Base-by-base conservation (phyloP, 2,113 vertebrate genomes). In the Pteropus alecto region DNA sequence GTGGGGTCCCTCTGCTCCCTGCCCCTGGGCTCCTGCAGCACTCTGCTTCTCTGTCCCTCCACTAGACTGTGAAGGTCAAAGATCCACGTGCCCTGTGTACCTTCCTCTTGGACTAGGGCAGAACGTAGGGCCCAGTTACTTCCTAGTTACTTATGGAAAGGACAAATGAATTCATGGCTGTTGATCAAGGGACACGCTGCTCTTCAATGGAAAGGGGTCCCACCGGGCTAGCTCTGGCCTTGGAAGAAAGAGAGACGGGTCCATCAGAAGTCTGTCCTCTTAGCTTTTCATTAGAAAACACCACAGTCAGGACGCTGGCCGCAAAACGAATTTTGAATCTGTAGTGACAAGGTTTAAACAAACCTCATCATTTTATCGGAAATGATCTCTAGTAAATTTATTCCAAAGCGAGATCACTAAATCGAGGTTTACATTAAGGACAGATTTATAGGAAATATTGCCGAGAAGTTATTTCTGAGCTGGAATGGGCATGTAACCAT, bases 1-100 rank as follows among this genome's bases (percentile, higher is more conserved):
- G 16, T 1, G 24, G 1, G 12, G 35, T 3, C 30, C 9, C 10
- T 67, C 77, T 2, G 2, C 1, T 4, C 4, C 15, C 48, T 56
- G 43, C 16, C 63, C 33, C 19, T 14, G 3, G 14, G 35, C 4
- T 22, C 43, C 51, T 58, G 28, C 5, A 12, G 41, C 5, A 7
- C 26, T n/a, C 24, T 60, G 28, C 43, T 46, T n/a, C 56, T 54
- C 67, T 35, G 51, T 6, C 30, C 30, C 16, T 73, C 71, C 38
- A 3, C 63, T 35, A 6, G 1, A 58, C 12, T 8, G 28, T 24
- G n/a, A 22, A 86, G 56, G 65, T 26, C 65, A 81, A 33, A 15
- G 13, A 33, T 22, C 11, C 3, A 6, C 9, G 8, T 6, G 28
- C 21, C 6, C n/a, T 35, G 7, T 61, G 16, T 18, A n/a, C 21